Base-by-base conservation (phyloP, 2,113 vertebrate species). In the Forbesichthys papilliferus region DNA sequence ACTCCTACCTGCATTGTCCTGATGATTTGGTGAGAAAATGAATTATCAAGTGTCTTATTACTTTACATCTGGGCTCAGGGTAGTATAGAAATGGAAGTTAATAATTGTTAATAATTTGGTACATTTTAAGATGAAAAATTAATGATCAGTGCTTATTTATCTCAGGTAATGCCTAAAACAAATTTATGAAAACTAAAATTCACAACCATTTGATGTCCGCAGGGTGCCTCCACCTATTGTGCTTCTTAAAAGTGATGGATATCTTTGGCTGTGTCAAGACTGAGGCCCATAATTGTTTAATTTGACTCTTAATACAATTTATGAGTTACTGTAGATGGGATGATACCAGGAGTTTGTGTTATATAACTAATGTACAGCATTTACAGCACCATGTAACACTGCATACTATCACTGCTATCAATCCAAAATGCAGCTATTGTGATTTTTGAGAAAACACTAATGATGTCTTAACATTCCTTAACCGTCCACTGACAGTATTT, bases 171-270 rank as follows among this genome's bases (percentile, higher is more conserved):
- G 57, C 73, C 48, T 20, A 16, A 62, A 48, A 48, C 66, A 66
- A 51, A 10, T 33, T 69, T 27, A 48, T 11, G n/a, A 14, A 64
- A 53, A 54, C 61, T 75, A 11, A 74, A 34, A 60, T 54, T 61
- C 33, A 3, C 46, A 67, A 66, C 48, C 16, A 64, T 48, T 61
- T 69, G 12, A 79, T 64, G 65, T 67, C 79, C 79, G 77, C 63
- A 57, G 56, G 68, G 61, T 88, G 86, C 85, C 84, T 90, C 72
- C 6, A 71, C 70, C 74, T 73, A 54, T 68, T 85, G 78, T 83
- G 63, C 63, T 66, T 69, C 55, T 20, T 55, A 47, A 69, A 68
- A 18, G 9, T 6, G 13, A 9, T 81, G 57, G 16, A 42, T 10
- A 78, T 82, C 14, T 64, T 61, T 57, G 64, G 48, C 51, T 27